Conservation (phyloP, 2,888 invertebrate genomes). For the Idaea aversata region DNA sequence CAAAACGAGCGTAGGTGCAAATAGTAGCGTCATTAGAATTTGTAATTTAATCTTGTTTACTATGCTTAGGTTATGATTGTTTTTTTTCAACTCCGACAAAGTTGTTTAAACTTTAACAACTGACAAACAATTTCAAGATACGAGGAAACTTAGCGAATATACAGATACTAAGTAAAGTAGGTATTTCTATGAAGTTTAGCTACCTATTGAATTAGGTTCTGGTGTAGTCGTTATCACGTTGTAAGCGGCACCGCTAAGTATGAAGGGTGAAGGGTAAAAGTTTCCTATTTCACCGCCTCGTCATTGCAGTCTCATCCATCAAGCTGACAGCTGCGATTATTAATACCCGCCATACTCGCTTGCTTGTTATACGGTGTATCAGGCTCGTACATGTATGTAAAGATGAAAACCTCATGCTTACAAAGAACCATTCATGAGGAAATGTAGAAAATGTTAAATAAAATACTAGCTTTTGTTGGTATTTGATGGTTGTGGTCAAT, state of each 20-base stretch:
- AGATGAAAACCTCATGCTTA: slow-evolving; percentile 32
- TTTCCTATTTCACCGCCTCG: slow-evolving; percentile 52
- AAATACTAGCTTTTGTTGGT: neutral
- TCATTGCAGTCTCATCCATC: slow-evolving; percentile 68
- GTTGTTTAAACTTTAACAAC: slow-evolving; percentile 10
- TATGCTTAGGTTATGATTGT: neutral
- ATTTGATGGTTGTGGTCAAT: neutral
- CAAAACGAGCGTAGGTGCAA: slow-evolving; percentile 37
- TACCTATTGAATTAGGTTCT: slow-evolving; percentile 1
- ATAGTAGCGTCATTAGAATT: slow-evolving; percentile 15
- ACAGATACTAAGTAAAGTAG: slow-evolving; percentile 1
- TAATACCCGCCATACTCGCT: slow-evolving; percentile 49
- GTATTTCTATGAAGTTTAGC: slow-evolving; percentile 8
- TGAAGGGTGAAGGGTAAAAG: slow-evolving; percentile 37
- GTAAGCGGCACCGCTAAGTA: slow-evolving; percentile 5
- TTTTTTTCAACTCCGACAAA: slow-evolving; percentile 7
- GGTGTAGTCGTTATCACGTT: neutral
- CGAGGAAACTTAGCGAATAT: neutral
- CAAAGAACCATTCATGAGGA: slow-evolving; percentile 20
- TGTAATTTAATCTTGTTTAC: slow-evolving; percentile 14
- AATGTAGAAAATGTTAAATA: neutral
- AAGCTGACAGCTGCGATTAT: slow-evolving; percentile 66
- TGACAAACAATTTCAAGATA: neutral
- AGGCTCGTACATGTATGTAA: slow-evolving; percentile 40
- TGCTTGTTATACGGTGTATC: slow-evolving; percentile 43